These are phyloP conservation scores for Cephus runcator DNA, from an alignment of 2,888 invertebrate genomes.

Conservation along the genomic window DNA sequence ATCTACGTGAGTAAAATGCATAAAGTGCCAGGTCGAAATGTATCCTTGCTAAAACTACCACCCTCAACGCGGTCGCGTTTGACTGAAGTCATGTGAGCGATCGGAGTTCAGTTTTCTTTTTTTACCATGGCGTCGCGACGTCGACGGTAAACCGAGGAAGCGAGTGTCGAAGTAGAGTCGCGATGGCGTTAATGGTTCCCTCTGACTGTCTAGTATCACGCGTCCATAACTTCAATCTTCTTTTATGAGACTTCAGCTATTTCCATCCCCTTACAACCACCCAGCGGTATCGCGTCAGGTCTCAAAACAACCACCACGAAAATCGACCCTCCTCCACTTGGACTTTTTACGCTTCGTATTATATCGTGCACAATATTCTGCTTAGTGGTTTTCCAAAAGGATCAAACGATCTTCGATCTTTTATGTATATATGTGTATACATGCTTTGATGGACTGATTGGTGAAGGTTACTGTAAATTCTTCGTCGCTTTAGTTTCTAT, in stretches of 20 bases:
- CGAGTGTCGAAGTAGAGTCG: not conserved
- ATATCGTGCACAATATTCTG: not conserved
- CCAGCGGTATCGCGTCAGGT: not conserved
- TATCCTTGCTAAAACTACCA: not conserved
- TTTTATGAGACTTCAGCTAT: not conserved
- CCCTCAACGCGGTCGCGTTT: not conserved
- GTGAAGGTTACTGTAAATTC: too few species aligned
- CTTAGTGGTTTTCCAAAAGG: not conserved
- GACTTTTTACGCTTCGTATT: not conserved
- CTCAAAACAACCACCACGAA: not conserved
- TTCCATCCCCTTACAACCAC: not conserved
- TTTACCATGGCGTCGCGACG: not conserved
- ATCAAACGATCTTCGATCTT: not conserved
- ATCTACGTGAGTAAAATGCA: not conserved
- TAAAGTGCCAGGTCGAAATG: not conserved
- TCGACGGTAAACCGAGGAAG: not conserved
- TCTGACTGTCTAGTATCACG: not conserved
- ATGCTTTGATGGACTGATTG: too few species aligned
- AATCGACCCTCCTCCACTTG: not conserved
- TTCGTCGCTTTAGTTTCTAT: not conserved
- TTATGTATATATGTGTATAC: too few species aligned
- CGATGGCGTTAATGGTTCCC: not conserved
- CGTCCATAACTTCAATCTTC: not conserved
- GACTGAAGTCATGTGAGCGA: not conserved
- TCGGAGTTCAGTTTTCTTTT: not conserved